Evolutionary conservation across 2,888 invertebrate species (phyloP).

Genomic region (Yponomeuta malinellus): DNA sequence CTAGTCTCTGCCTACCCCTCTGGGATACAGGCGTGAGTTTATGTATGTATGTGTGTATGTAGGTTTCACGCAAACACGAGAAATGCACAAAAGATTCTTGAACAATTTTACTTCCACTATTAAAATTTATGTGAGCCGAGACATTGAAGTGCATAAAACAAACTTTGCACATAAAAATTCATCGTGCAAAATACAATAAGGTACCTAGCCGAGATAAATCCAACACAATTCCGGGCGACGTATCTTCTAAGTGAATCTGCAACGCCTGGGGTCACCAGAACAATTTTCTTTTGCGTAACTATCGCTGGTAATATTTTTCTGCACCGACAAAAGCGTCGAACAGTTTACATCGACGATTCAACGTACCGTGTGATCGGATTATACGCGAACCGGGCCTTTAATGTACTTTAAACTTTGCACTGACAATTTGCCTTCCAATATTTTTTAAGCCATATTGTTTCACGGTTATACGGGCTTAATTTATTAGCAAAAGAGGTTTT

Average conservation of each 20-base stretch:
- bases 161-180: background rate
- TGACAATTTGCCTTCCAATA: background rate
- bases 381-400: background rate
- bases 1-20: no score
- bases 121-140: background rate
- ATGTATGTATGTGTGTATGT: no score
- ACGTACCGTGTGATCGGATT: conserved; percentile 1
- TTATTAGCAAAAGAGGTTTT: no score
- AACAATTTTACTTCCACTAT: background rate
- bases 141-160: background rate
- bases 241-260: background rate
- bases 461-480: no score
- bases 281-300: background rate
- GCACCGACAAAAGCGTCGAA: conserved; percentile 1
- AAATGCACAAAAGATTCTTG: no score
- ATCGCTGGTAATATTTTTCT: background rate
- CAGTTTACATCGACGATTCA: background rate
- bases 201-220: background rate
- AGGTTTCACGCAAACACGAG: no score
- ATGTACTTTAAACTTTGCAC: background rate
- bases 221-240: background rate
- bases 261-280: background rate
- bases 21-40: no score
- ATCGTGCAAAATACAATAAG: background rate
- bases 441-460: background rate